Evolutionary conservation across 2,113 vertebrate species (phyloP), one percentile per base, ranked within the genome.

Genomic region (Apodemus speciosus): DNA sequence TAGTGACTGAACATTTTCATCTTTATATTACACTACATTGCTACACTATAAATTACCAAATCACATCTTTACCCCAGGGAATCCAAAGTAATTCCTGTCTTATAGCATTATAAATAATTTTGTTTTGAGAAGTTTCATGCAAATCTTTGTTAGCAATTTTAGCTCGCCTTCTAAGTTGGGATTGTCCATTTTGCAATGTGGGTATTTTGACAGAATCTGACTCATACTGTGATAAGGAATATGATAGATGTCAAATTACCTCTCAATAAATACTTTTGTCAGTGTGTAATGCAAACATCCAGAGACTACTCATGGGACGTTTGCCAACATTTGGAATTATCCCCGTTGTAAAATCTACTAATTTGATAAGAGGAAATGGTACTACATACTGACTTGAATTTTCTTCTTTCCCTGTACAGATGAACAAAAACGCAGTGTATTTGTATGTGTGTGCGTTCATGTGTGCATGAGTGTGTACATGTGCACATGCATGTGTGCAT

Each of bases 31-130:
- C 23, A 72, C 30, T 58, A 73, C 40, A 38, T 88, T 90, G 53
- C 10, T 18, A 27, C 69, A n/a, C 79, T 91, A 66, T 85, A 89
- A 81, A 68, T 95, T 94, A 75, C 53, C 90, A 75, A 90, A 88
- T 93, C 51, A 71, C 38, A 3, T 72, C n/a, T 40, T 90, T 71
- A 85, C 6, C 66, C 76, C 58, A n/a, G 66, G 79, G 53, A 49
- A 38, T 53, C 76, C 51, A 88, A 64, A 9, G 81, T 92, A 58
- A 75, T 92, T 91, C 62, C 32, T 60, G 0, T 77, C 92, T 90
- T 81, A 94, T 9, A 79, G 21, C 69, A 3, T 85, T 73, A 49
- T 51, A 88, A 58, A 69, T 89, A 68, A 58, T 76, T 90, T 2
- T 60, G 0, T n/a, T 86, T 20, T 88, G 58, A 91, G 62, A 49